These are phyloP conservation scores for Cheirogaleus medius DNA, from an alignment of 2,113 vertebrate genomes.

Conservation along the genomic window DNA sequence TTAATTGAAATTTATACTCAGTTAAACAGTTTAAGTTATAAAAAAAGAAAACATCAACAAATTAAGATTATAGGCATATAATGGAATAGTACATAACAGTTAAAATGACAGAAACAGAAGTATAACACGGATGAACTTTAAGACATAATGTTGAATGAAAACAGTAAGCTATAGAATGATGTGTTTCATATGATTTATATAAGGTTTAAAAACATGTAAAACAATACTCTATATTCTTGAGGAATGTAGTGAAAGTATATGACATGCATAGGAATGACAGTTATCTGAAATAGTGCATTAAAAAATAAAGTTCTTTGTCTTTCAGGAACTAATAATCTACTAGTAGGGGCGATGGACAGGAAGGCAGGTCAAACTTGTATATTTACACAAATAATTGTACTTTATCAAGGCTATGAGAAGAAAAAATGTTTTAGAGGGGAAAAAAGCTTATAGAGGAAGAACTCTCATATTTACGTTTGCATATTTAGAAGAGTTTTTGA, in stretches of 20 bases:
- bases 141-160: neutral
- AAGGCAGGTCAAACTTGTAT: neutral
- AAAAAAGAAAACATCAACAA: neutral
- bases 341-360: neutral
- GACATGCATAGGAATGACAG: neutral
- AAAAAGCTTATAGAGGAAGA: neutral
- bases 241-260: neutral
- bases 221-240: neutral
- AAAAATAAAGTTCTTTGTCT: neutral
- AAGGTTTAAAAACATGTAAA: constrained; percentile 6
- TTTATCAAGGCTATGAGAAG: neutral
- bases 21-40: neutral
- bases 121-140: neutral
- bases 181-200: neutral
- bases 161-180: neutral
- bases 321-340: neutral
- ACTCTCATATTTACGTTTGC: neutral
- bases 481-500: constrained; percentile 26
- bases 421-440: neutral
- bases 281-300: neutral
- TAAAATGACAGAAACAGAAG: constrained; percentile 20
- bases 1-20: neutral
- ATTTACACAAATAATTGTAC: neutral
- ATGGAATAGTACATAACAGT: neutral
- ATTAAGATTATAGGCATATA: neutral